Evolutionary conservation across 2,888 invertebrate species (phyloP).

Genomic region (Hyppa rectilinea): DNA sequence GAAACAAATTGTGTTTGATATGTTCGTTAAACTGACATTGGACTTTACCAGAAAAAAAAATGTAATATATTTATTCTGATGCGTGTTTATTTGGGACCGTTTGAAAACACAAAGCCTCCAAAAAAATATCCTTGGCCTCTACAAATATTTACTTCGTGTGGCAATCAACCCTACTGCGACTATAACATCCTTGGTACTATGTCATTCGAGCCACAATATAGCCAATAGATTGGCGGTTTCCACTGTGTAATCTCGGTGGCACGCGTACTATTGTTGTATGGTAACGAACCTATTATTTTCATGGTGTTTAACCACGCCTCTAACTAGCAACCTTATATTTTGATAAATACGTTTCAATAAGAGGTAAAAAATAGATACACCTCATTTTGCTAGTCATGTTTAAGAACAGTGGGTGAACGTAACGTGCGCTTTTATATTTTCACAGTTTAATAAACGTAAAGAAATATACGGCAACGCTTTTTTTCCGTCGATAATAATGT

Average conservation of each 20-base stretch:
- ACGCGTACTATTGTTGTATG: not conserved
- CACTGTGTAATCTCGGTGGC: not conserved
- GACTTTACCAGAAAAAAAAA: too few species aligned
- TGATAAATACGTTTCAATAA: not conserved
- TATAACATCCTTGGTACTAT: not conserved
- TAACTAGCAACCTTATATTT: not conserved
- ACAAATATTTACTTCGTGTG: conserved; percentile 13
- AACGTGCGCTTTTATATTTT: too few species aligned
- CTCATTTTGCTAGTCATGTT: not conserved
- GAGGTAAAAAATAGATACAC: not conserved
- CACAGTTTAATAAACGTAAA: too few species aligned
- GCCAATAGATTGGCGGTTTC: not conserved
- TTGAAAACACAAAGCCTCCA: not conserved
- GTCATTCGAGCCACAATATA: conserved; percentile 10
- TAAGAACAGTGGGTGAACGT: not conserved
- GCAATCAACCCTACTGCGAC: not conserved
- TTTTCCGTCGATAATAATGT: too few species aligned
- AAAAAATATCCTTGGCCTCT: not conserved
- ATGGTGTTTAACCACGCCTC: too few species aligned
- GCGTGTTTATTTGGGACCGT: not conserved
- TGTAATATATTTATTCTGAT: not conserved
- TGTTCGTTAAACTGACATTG: too few species aligned
- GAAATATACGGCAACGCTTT: too few species aligned
- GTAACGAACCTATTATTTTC: not conserved
- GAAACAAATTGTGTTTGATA: not conserved